Percentiles rank a stretch among this genome's conserved stretches.
Evolutionary conservation across 2,113 vertebrate genomes (phyloP).

Genomic region (Catharus fuscescens): DNA sequence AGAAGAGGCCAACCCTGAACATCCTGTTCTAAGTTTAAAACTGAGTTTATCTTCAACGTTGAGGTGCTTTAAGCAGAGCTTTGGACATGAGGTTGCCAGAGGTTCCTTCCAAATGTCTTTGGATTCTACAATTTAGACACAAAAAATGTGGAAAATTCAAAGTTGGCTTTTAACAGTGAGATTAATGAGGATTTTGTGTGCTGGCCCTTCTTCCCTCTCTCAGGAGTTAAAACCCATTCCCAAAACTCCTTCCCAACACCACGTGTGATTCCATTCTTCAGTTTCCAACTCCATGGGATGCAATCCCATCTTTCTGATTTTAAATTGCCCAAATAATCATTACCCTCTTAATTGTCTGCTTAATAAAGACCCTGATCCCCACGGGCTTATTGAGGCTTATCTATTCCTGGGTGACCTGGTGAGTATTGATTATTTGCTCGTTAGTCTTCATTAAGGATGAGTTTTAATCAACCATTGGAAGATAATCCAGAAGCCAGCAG

Average conservation of each 20-base stretch:
- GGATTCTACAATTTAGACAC: neutral
- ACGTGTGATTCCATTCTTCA: neutral
- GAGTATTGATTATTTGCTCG: constrained; percentile 64
- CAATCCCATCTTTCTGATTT: constrained; percentile 40
- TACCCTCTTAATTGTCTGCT: constrained; percentile 58
- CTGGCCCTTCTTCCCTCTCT: neutral
- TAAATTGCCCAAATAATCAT: constrained; percentile 43
- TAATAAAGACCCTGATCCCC: constrained; percentile 55
- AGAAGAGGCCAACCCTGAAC: neutral
- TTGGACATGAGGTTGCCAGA: neutral
- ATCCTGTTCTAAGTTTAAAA: neutral
- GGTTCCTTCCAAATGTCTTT: neutral
- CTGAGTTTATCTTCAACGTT: fast-evolving
- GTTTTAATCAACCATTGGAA: constrained; percentile 65
- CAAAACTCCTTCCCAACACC: neutral
- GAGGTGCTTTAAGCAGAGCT: neutral
- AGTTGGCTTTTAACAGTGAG: neutral
- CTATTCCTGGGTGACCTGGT: constrained; percentile 53
- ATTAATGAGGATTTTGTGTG: neutral
- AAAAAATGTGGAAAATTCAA: neutral
- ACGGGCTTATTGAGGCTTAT: constrained; percentile 61
- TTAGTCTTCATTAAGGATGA: constrained; percentile 68
- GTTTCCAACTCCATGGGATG: neutral
- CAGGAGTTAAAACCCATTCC: neutral
- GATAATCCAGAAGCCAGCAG: constrained; percentile 41